Conservation (phyloP, 1,140 invertebrate genomes). For the Zophobas atratus region DNA sequence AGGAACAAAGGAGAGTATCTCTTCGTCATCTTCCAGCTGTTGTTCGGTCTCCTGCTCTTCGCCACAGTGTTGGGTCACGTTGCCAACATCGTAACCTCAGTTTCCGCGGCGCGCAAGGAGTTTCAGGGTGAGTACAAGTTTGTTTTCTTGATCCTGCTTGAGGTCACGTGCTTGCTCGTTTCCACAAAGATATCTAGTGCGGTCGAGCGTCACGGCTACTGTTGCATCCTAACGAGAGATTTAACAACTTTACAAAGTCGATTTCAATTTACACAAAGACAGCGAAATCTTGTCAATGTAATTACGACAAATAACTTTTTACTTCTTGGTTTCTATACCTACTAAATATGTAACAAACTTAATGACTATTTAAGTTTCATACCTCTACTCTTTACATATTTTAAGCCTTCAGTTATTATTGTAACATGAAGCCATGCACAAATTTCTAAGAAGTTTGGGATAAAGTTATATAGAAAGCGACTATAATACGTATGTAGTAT, state of each 20-base stretch:
- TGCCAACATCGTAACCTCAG: conserved; percentile 96
- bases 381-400: too few species aligned
- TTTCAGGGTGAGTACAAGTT: conserved; percentile 89
- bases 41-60: conserved; percentile 92
- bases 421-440: too few species aligned
- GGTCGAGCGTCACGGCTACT: conserved; percentile 29
- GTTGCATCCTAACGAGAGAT: background rate
- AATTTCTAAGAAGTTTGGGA: too few species aligned
- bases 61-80: conserved; percentile 95
- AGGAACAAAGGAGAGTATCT: conserved; percentile 92
- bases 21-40: conserved; percentile 91
- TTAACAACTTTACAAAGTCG: background rate
- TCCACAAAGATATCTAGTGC: conserved; percentile 50
- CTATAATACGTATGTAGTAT: too few species aligned
- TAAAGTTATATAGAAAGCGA: too few species aligned
- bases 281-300: too few species aligned
- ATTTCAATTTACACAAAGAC: background rate
- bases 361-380: too few species aligned
- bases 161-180: conserved; percentile 30
- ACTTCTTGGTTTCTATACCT: too few species aligned
- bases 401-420: too few species aligned
- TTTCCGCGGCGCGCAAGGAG: conserved; percentile 93
- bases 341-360: too few species aligned
- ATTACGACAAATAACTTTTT: too few species aligned
- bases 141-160: conserved; percentile 7